These are phyloP conservation scores for Xestia sexstrigata DNA, from an alignment of 2,888 invertebrate genomes.

Conservation along the genomic window DNA sequence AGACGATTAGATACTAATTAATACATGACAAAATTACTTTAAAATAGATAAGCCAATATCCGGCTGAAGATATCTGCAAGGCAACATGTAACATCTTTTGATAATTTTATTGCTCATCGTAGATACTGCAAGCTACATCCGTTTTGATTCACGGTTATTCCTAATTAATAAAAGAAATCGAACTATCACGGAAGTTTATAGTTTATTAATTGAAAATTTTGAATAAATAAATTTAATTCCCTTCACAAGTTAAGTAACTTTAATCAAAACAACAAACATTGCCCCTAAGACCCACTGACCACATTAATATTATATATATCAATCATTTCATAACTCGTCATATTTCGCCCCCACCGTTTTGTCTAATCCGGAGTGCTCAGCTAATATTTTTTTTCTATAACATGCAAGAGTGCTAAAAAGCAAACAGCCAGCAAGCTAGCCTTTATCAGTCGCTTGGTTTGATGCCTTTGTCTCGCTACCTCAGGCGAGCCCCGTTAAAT, in stretches of 20 bases:
- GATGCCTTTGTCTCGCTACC: conserved; percentile 70
- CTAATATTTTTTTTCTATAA: conserved; percentile 40
- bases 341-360: conserved; percentile 27
- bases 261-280: background rate
- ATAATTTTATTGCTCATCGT: conserved; percentile 15
- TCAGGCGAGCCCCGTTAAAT: conserved; percentile 66
- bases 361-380: conserved; percentile 7
- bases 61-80: conserved; percentile 20
- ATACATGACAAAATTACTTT: conserved; percentile 14
- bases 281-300: too few relatives aligned
- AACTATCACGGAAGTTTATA: background rate
- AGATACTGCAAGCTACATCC: conserved; percentile 4
- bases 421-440: conserved; percentile 58
- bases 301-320: background rate
- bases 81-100: conserved; percentile 5
- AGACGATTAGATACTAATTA: conserved; percentile 20
- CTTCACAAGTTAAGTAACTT: background rate
- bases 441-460: conserved; percentile 73
- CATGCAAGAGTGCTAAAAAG: conserved; percentile 60
- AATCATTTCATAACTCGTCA: background rate
- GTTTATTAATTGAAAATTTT: background rate
- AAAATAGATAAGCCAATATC: conserved; percentile 33
- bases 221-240: background rate
- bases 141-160: background rate
- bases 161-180: conserved; percentile 4